Percentiles rank a stretch among this genome's conserved stretches.
Evolutionary conservation across 2,888 invertebrate genomes (phyloP).

Genomic region (Tridacna gigas): DNA sequence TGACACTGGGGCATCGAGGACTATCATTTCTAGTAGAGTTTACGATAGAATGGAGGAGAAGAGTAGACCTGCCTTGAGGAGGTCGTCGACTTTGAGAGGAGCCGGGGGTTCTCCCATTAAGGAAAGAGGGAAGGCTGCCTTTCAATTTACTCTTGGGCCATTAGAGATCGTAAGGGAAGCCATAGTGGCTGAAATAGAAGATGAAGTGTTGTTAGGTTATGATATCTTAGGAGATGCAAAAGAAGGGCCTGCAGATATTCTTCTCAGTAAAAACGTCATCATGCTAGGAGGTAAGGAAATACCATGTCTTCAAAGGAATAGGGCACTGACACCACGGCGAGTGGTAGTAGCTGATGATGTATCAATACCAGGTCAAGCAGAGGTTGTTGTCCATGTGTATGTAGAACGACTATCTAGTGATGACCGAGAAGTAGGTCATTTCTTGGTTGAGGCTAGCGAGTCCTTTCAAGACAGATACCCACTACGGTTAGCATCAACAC

Average conservation of each 20-base stretch:
- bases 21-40: not conserved
- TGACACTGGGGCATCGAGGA: constrained; percentile 8
- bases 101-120: constrained; percentile 7
- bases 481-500: not conserved
- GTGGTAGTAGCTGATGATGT: constrained; percentile 29
- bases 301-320: constrained; percentile 6
- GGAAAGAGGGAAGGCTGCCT: constrained; percentile 39
- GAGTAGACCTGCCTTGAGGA: not conserved
- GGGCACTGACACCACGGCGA: not conserved
- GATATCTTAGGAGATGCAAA: constrained; percentile 33
- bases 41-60: not conserved
- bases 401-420: constrained; percentile 28
- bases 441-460: too few relatives aligned
- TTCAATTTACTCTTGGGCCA: constrained; percentile 23
- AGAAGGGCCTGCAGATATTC: constrained; percentile 3
- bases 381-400: constrained; percentile 27
- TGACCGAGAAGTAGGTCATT: not conserved
- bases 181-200: constrained; percentile 40
- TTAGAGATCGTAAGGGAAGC: constrained; percentile 23
- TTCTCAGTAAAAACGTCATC: constrained; percentile 1
- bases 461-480: not conserved
- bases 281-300: constrained; percentile 1
- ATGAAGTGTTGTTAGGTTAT: constrained; percentile 38
- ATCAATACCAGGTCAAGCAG: constrained; percentile 17
- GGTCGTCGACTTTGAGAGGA: constrained; percentile 13